These are phyloP conservation scores for Ephestia elutella DNA, from an alignment of 1,140 invertebrate genomes.

Conservation along the genomic window DNA sequence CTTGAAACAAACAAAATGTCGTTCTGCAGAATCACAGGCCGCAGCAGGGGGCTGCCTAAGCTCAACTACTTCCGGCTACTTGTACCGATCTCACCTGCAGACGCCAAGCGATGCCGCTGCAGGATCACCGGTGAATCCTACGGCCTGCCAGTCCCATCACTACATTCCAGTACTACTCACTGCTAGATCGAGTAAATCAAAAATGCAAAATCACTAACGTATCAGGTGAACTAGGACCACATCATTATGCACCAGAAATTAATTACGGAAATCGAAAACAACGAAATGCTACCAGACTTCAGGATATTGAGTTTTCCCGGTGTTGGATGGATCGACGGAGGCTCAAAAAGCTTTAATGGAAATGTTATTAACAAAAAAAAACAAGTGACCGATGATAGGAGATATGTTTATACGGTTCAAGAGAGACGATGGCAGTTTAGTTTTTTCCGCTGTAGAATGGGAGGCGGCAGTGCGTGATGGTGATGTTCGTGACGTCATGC, in stretches of 20 bases:
- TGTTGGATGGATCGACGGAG: conserved; percentile 79
- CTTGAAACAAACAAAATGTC: conserved; percentile 76
- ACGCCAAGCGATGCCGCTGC: conserved; percentile 85
- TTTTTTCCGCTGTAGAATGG: conserved; percentile 83
- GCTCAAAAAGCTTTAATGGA: conserved; percentile 77
- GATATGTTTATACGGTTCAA: conserved; percentile 84
- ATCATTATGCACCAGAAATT: conserved; percentile 76
- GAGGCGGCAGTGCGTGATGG: conserved; percentile 85
- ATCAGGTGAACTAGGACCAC: conserved; percentile 74
- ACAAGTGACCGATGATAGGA: conserved; percentile 74
- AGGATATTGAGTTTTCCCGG: conserved; percentile 84
- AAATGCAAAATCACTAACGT: conserved; percentile 80
- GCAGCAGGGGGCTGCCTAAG: conserved; percentile 84
- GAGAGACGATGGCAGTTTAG: conserved; percentile 83
- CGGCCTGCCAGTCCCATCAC: conserved; percentile 82
- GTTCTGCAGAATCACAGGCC: conserved; percentile 87
- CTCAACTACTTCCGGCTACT: conserved; percentile 89
- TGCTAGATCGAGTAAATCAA: conserved; percentile 74
- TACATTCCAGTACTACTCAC: conserved; percentile 85
- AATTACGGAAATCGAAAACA: conserved; percentile 79
- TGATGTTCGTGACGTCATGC: conserved; percentile 84
- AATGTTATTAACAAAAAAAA: conserved; percentile 78
- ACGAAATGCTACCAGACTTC: conserved; percentile 80
- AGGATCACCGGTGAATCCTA: conserved; percentile 88
- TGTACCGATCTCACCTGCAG: conserved; percentile 85